Evolutionary conservation across 2,113 vertebrate genomes (phyloP).

Genomic region (Sakesphorus luctuosus): DNA sequence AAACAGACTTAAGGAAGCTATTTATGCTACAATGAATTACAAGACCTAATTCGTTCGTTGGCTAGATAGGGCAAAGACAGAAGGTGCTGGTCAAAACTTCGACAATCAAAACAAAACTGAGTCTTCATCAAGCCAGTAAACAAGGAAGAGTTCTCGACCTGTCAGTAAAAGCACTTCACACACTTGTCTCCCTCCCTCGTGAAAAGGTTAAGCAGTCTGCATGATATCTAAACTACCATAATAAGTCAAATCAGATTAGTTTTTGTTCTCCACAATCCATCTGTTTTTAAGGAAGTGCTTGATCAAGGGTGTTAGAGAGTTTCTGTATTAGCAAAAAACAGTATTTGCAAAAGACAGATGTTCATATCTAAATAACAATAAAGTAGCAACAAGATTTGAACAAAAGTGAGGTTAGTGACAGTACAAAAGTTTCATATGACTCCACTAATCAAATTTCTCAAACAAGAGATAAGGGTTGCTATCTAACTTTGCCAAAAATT

Average conservation of each 20-base stretch:
- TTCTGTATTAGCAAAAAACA: conserved; percentile 28
- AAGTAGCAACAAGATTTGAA: background rate
- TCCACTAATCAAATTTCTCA: background rate
- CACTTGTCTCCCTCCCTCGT: background rate
- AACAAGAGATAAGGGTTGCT: background rate
- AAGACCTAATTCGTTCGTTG: background rate
- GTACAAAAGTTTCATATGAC: background rate
- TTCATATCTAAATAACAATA: background rate
- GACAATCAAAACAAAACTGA: conserved; percentile 47
- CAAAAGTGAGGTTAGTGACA: background rate
- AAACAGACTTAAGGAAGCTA: background rate
- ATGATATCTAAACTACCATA: background rate
- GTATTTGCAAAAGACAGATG: conserved; percentile 4
- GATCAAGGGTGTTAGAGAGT: background rate
- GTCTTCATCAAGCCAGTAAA: conserved; percentile 3
- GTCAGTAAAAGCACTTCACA: background rate
- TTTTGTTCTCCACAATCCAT: conserved; percentile 17
- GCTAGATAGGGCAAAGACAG: conserved; percentile 12
- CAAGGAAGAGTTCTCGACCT: background rate
- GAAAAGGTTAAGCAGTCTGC: background rate
- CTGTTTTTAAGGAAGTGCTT: conserved; percentile 48
- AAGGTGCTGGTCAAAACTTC: background rate
- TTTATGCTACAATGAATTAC: background rate
- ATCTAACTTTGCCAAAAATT: background rate
- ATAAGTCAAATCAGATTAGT: conserved; percentile 19